Percentiles rank a stretch among this genome's conserved stretches.
These are phyloP conservation scores for Vespertilio murinus DNA, from an alignment of 2,797 vertebrate species.

Conservation along the genomic window DNA sequence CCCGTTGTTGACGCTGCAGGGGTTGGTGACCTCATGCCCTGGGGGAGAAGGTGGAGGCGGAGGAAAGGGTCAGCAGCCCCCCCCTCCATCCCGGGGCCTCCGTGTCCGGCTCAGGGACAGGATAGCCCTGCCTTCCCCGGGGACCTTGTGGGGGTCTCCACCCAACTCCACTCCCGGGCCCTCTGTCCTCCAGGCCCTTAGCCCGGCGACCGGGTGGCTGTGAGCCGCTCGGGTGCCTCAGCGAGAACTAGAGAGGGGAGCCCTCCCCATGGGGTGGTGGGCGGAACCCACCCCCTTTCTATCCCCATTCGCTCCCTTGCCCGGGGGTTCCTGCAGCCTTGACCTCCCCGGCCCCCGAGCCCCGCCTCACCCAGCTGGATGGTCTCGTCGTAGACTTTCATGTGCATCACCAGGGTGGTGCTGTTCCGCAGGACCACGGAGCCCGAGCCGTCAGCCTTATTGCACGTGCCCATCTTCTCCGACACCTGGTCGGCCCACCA, in stretches of 20 bases:
- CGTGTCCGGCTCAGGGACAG: background rate
- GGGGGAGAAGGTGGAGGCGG: background rate
- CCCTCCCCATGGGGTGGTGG: background rate
- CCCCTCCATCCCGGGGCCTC: background rate
- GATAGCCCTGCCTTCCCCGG: background rate
- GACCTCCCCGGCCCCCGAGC: fast-evolving
- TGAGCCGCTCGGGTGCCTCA: fast-evolving
- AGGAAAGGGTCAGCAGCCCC: background rate
- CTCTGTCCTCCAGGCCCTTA: background rate
- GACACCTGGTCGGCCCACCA: constrained; percentile 98
- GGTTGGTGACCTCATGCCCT: constrained; percentile 88
- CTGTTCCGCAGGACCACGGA: constrained; percentile 91
- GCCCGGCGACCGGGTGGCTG: background rate
- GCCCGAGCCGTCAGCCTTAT: constrained; percentile 90
- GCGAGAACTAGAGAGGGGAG: background rate
- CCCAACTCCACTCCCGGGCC: background rate
- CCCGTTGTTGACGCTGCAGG: constrained; percentile 95
- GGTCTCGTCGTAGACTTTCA: constrained; percentile 96
- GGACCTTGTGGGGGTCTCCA: background rate
- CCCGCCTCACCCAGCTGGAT: constrained; percentile 88
- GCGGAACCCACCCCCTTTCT: fast-evolving
- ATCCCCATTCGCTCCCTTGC: fast-evolving
- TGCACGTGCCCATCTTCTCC: constrained; percentile 95
- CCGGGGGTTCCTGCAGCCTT: too few relatives aligned
- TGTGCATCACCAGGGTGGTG: constrained; percentile 96